phyloP scores from a whole-genome alignment of 2,888 invertebrate species.

The Rhodophaea formosa region DNA sequence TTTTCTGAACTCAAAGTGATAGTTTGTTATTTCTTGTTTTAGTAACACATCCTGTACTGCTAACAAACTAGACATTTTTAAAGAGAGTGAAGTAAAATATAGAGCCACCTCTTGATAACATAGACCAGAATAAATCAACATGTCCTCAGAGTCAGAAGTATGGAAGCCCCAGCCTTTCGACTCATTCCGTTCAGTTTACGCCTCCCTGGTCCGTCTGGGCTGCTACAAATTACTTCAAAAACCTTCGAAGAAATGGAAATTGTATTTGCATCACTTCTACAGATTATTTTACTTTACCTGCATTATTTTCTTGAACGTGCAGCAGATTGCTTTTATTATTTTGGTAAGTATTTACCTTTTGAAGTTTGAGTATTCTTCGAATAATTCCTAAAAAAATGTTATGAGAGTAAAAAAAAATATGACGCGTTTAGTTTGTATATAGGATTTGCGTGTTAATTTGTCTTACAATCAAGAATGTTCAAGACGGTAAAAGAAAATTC shows the following conservation, averaged over 20 bases:
- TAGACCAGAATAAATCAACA: background rate
- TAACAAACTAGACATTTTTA: too few species aligned
- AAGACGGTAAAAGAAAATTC: too few species aligned
- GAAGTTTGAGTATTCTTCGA: too few species aligned
- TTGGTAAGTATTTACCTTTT: background rate
- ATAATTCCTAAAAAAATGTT: too few species aligned
- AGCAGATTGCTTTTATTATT: background rate
- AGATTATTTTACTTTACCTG: background rate
- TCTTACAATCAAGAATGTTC: too few species aligned
- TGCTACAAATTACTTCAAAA: background rate
- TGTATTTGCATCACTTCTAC: background rate
- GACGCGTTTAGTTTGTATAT: too few species aligned
- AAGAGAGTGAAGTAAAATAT: background rate
- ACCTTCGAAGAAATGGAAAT: background rate
- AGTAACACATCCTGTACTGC: too few species aligned
- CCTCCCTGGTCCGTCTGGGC: background rate
- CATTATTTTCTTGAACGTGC: background rate
- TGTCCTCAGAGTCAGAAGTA: background rate
- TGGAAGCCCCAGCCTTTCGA: background rate
- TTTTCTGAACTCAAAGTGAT: too few species aligned
- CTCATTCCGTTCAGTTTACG: background rate
- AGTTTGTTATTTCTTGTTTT: too few species aligned
- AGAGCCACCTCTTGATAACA: background rate
- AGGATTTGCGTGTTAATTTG: too few species aligned
- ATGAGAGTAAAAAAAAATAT: too few species aligned